Evolutionary conservation across 2,113 vertebrate species (phyloP).

Genomic region (Petroica traversi): DNA sequence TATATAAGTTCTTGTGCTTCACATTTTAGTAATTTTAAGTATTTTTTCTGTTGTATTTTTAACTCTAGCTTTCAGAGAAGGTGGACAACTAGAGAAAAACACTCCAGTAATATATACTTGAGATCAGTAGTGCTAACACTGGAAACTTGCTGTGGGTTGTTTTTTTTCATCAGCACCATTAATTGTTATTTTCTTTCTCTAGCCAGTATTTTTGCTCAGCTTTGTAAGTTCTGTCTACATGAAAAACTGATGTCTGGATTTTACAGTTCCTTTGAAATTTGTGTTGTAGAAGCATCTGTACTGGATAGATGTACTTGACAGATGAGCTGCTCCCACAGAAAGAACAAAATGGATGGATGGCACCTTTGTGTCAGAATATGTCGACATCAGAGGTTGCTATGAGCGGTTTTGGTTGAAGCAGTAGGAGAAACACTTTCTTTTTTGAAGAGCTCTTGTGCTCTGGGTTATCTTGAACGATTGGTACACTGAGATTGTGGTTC

Average conservation of each 20-base stretch:
- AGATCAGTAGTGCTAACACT: not conserved
- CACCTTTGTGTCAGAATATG: not conserved
- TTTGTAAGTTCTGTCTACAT: not conserved
- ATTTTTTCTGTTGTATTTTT: not conserved
- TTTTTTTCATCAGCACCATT: not conserved
- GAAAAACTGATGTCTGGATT: not conserved
- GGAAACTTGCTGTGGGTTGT: not conserved
- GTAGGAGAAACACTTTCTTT: not conserved
- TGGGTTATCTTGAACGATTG: not conserved
- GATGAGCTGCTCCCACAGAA: not conserved
- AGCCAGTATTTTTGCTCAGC: not conserved
- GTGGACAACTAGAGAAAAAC: not conserved
- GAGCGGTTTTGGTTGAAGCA: not conserved
- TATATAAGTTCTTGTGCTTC: not conserved
- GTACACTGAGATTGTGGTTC: not conserved
- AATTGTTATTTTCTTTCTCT: not conserved
- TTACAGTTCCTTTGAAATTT: not conserved
- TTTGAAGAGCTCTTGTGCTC: not conserved
- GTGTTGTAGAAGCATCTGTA: not conserved
- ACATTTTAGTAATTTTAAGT: not conserved
- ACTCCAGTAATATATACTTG: not conserved
- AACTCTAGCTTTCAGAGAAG: not conserved
- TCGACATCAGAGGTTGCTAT: not conserved
- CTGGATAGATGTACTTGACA: not conserved
- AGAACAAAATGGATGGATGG: not conserved